Conservation (phyloP, 1,140 invertebrate genomes). For the Drosophila nigromelanica region DNA sequence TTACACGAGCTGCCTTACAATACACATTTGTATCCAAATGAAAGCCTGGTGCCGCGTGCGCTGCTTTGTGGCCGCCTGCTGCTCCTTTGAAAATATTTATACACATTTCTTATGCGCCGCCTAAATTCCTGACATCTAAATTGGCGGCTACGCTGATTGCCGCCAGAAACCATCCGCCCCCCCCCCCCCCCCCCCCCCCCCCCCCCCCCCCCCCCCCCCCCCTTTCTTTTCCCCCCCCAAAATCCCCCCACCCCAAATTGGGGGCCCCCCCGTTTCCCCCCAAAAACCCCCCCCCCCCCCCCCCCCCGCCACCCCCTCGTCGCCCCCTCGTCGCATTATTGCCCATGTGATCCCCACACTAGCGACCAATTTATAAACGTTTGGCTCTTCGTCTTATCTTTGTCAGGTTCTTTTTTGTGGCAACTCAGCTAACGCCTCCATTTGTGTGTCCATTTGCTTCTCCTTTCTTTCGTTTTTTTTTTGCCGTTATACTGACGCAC, state of each 20-base stretch:
- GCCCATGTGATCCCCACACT: constrained; percentile 69
- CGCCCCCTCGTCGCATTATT: constrained; percentile 49
- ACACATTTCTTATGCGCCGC: constrained; percentile 66
- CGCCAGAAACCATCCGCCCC: background rate
- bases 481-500: background rate
- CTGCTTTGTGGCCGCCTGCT: constrained; percentile 5
- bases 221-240: background rate
- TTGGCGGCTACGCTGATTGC: constrained; percentile 48
- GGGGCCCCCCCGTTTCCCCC: constrained; percentile 35
- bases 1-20: constrained; percentile 58
- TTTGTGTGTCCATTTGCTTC: constrained; percentile 23
- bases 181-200: background rate
- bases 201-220: background rate
- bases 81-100: constrained; percentile 68
- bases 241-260: constrained; percentile 40
- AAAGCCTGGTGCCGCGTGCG: constrained; percentile 7
- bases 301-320: background rate
- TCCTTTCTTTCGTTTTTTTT: background rate
- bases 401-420: constrained; percentile 26
- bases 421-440: constrained; percentile 24
- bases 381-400: constrained; percentile 69
- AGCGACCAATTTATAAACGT: constrained; percentile 76
- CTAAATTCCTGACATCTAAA: constrained; percentile 71
- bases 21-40: constrained; percentile 31
- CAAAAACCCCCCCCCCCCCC: background rate